phyloP scores from a whole-genome alignment of 2,113 vertebrate species.

The Taurulus bubalis region DNA sequence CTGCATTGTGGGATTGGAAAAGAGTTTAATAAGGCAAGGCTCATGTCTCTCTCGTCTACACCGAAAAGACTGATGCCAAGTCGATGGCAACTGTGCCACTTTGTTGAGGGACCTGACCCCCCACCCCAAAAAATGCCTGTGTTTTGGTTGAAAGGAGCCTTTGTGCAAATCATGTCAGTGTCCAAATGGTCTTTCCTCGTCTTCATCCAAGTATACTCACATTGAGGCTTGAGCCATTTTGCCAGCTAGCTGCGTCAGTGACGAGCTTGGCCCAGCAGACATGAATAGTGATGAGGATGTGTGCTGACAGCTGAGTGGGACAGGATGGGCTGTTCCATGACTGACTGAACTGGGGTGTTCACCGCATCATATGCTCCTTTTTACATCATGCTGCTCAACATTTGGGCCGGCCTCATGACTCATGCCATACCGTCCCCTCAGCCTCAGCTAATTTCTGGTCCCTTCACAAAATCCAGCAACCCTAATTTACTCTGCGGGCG shows the following conservation, averaged over 20 bases:
- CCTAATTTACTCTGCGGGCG: background rate
- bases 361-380: slow-evolving; percentile 67
- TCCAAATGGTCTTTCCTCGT: slow-evolving; percentile 6
- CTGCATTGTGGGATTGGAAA: slow-evolving; percentile 2
- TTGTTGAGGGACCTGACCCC: background rate
- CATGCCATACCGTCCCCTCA: slow-evolving; percentile 1
- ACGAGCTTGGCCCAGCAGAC: slow-evolving; percentile 52
- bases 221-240: slow-evolving; percentile 34
- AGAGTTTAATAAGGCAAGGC: background rate
- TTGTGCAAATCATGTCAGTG: background rate
- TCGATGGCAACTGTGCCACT: background rate
- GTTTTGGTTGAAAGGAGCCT: background rate
- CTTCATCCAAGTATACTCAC: slow-evolving; percentile 13
- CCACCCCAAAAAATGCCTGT: too few species aligned
- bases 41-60: background rate
- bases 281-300: slow-evolving; percentile 67
- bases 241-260: slow-evolving; percentile 35
- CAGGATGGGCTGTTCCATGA: slow-evolving; percentile 58
- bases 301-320: slow-evolving; percentile 70
- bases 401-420: slow-evolving; percentile 65
- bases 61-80: background rate
- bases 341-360: slow-evolving; percentile 66
- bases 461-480: slow-evolving; percentile 7
- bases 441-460: slow-evolving; percentile 15
- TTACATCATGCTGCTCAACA: slow-evolving; percentile 65